Conservation (phyloP, 2,797 vertebrate genomes). For the Siniperca obscura region DNA sequence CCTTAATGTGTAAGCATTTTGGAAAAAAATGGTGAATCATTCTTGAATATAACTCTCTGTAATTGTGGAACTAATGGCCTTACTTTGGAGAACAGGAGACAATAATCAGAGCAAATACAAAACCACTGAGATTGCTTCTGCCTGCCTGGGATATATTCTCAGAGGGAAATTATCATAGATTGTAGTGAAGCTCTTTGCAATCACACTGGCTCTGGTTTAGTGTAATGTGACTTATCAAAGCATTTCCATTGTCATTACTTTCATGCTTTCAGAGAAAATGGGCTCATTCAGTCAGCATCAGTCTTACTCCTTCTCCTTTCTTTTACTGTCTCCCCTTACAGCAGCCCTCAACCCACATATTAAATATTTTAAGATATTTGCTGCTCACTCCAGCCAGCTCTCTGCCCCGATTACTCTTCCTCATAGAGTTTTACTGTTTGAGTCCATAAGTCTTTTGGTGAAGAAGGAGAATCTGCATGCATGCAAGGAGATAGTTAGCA, state of each 20-base stretch:
- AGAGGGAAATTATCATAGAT: conserved; percentile 76
- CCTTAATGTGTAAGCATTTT: conserved; percentile 65
- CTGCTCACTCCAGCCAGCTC: conserved; percentile 45
- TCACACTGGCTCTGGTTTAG: conserved; percentile 62
- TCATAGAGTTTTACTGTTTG: conserved; percentile 9
- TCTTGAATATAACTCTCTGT: conserved; percentile 68
- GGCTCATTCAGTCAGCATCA: conserved; percentile 71
- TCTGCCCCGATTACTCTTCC: conserved; percentile 39
- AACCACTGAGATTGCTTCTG: conserved; percentile 67
- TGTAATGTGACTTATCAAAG: conserved; percentile 74
- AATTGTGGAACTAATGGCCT: conserved; percentile 77
- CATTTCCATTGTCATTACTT: conserved; percentile 78
- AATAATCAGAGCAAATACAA: conserved; percentile 73
- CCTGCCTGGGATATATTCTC: conserved; percentile 60
- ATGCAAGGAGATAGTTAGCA: background rate
- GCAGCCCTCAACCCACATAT: conserved; percentile 36
- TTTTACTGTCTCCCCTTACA: conserved; percentile 36
- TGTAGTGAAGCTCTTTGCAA: conserved; percentile 64
- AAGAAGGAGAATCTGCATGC: background rate
- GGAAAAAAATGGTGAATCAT: conserved; percentile 46
- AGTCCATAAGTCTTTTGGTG: background rate
- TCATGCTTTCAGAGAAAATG: conserved; percentile 70
- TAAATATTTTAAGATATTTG: conserved; percentile 64
- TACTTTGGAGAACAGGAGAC: conserved; percentile 70
- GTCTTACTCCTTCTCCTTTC: conserved; percentile 54